Conservation (phyloP, 2,113 vertebrate species). For the Pomatorhinus ruficollis region DNA sequence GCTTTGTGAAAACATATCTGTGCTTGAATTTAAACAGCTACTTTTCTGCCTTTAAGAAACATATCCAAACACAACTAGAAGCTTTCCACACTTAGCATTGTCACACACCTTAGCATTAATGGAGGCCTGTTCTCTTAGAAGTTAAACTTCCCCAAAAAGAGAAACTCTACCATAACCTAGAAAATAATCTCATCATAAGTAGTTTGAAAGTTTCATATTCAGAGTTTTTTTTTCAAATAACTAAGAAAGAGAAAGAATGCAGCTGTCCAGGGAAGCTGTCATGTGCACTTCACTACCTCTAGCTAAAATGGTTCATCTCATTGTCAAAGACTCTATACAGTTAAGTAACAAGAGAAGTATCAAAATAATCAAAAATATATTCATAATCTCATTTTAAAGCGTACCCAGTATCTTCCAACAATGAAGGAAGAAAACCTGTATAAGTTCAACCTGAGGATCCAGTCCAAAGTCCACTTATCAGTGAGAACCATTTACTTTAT, state of each 20-base stretch:
- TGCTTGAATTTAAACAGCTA: neutral
- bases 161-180: neutral
- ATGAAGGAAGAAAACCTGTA: neutral
- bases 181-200: neutral
- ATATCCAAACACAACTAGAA: neutral
- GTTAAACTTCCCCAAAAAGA: neutral
- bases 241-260: neutral
- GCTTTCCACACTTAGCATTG: neutral
- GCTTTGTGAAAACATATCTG: neutral
- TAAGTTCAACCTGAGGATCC: neutral
- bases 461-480: neutral
- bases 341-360: neutral
- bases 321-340: neutral
- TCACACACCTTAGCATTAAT: neutral
- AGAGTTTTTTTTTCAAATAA: rapidly evolving
- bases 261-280: neutral
- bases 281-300: neutral
- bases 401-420: neutral
- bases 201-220: neutral
- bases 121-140: rapidly evolving
- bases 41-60: neutral
- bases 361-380: neutral
- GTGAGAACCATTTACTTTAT: neutral
- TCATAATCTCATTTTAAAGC: neutral
- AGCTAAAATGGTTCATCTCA: neutral